These are phyloP conservation scores for Aurelia aurita complex sp. Pacific DNA, from an alignment of 30 jellyfish, hydroid and myxozoan species.

Conservation along the genomic window DNA sequence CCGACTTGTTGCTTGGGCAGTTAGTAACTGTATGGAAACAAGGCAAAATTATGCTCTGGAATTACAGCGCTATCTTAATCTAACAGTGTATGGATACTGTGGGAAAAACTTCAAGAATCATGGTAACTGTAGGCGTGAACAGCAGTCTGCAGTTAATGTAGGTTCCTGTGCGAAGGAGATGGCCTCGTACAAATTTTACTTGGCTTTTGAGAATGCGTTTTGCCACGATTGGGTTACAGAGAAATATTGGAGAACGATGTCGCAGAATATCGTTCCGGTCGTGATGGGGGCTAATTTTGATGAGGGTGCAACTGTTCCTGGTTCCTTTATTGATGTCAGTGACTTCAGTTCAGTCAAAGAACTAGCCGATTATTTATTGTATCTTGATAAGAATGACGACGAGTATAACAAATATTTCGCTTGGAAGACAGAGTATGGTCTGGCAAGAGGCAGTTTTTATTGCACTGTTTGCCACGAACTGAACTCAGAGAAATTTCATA, in stretches of 20 bases:
- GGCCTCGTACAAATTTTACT: no score
- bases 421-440: conserved; percentile 61
- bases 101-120: conserved; percentile 48
- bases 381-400: conserved; percentile 32
- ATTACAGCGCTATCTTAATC: no score
- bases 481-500: background rate
- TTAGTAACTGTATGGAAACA: conserved; percentile 51
- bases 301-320: conserved; percentile 8
- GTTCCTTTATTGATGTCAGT: no score
- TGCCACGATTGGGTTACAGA: conserved; percentile 91
- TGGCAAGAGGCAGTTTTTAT: background rate
- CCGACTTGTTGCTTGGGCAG: conserved; percentile 22
- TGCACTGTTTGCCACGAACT: conserved; percentile 5
- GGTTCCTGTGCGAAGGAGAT: background rate
- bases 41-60: conserved; percentile 64
- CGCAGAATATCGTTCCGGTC: conserved; percentile 66
- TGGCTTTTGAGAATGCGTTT: conserved; percentile 8
- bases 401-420: conserved; percentile 42
- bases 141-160: conserved; percentile 39
- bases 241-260: conserved; percentile 64
- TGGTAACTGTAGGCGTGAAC: conserved; percentile 54
- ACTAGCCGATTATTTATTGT: conserved; percentile 65
- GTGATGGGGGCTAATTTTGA: conserved; percentile 85
- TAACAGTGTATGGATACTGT: conserved; percentile 54
- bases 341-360: conserved; percentile 41